A percentile compares a stretch with the other conserved stretches of the same genome.
Conservation (phyloP, 2,113 vertebrate species). For the Tupaia chinensis region DNA sequence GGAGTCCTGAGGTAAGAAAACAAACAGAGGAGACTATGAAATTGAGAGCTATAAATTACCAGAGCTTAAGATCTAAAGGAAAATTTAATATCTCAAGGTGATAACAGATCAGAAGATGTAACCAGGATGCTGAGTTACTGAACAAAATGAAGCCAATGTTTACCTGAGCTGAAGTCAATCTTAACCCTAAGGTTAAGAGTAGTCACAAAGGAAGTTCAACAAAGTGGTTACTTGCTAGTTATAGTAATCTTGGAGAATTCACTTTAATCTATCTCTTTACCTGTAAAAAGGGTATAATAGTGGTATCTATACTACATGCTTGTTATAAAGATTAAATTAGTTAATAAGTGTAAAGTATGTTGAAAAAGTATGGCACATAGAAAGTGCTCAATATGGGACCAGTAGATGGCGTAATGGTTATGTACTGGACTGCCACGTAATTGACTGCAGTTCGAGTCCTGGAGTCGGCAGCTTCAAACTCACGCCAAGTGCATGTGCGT, state of each 20-base stretch:
- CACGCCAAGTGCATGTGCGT: no score
- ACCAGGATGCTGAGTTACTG: not conserved
- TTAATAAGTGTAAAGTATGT: slow-evolving; percentile 1
- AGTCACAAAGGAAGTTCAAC: not conserved
- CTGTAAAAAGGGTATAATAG: not conserved
- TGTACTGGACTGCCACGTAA: no score
- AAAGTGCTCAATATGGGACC: not conserved
- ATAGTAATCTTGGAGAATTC: not conserved
- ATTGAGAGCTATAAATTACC: not conserved
- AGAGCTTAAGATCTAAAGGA: not conserved
- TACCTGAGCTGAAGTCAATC: not conserved
- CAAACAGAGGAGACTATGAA: not conserved
- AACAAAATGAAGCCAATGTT: not conserved
- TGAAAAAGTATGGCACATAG: slow-evolving; percentile 14
- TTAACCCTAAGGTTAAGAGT: no score
- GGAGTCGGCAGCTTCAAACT: no score
- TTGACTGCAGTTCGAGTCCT: no score
- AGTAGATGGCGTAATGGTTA: no score
- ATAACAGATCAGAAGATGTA: not conserved
- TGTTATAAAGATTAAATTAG: slow-evolving; percentile 24
- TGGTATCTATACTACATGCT: not conserved
- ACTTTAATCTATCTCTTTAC: not conserved
- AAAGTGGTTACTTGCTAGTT: not conserved
- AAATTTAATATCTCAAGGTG: not conserved
- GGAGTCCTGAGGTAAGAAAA: not conserved